Evolutionary conservation across 2,113 vertebrate genomes (phyloP).

Genomic region (Castor canadensis): DNA sequence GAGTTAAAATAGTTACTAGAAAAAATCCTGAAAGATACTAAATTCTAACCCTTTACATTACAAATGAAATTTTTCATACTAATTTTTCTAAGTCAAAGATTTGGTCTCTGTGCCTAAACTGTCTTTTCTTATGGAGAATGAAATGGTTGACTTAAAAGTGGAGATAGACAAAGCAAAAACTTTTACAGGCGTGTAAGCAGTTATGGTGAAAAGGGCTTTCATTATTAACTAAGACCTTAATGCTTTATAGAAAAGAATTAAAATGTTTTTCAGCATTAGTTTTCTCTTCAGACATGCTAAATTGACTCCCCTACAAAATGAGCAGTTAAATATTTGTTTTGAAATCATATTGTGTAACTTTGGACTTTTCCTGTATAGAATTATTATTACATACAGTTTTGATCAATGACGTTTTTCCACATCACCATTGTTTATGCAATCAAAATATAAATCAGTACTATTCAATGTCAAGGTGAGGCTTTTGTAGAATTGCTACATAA

Average conservation of each 20-base stretch:
- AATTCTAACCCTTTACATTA: constrained; percentile 1
- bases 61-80: not conserved
- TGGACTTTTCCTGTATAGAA: not conserved
- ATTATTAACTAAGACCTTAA: not conserved
- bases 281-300: not conserved
- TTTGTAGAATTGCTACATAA: not conserved
- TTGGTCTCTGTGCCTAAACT: not conserved
- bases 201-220: not conserved
- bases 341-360: constrained; percentile 7
- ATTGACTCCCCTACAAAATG: not conserved
- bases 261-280: not conserved
- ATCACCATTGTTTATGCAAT: not conserved
- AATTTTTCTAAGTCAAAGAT: constrained; percentile 2
- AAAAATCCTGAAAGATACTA: not conserved
- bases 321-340: constrained; percentile 15
- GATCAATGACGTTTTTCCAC: constrained; percentile 12
- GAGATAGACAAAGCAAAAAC: constrained; percentile 23
- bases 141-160: constrained; percentile 32
- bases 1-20: constrained; percentile 26
- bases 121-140: constrained; percentile 43
- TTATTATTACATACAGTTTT: not conserved
- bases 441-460: not conserved
- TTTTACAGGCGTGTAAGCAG: constrained; percentile 39
- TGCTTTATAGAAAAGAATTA: not conserved
- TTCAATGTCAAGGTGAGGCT: not conserved